Evolutionary conservation across 1,140 invertebrate genomes (phyloP).

Genomic region (Eueides isabella): DNA sequence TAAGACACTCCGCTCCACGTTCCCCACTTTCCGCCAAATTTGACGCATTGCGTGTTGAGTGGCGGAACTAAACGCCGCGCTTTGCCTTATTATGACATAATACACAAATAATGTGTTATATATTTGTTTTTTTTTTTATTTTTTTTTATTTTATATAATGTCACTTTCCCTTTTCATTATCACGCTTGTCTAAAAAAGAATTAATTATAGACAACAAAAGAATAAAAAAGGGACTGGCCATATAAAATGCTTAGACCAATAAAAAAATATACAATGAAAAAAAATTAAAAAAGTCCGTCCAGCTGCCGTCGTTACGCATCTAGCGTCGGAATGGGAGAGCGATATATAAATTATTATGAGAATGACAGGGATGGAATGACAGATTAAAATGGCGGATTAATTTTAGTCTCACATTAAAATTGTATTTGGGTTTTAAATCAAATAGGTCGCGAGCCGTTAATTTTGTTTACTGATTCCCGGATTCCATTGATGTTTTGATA

Average conservation of each 20-base stretch:
- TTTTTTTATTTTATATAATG: slow-evolving; percentile 3
- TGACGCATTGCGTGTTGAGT: no score
- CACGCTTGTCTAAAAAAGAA: slow-evolving; percentile 36
- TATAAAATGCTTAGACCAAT: slow-evolving; percentile 53
- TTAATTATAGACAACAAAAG: slow-evolving; percentile 53
- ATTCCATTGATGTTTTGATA: slow-evolving; percentile 31
- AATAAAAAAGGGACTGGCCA: slow-evolving; percentile 44
- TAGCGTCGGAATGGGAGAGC: slow-evolving; percentile 44
- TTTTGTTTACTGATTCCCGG: slow-evolving; percentile 66
- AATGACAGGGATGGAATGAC: slow-evolving; percentile 51
- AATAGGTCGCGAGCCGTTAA: slow-evolving; percentile 63
- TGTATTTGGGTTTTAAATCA: slow-evolving; percentile 64
- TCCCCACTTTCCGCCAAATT: no score
- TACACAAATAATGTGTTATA: no score
- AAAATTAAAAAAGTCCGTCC: slow-evolving; percentile 67
- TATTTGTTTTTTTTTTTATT: no score
- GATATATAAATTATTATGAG: slow-evolving; percentile 34
- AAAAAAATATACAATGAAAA: slow-evolving; percentile 66
- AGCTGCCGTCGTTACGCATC: slow-evolving; percentile 73
- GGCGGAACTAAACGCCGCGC: no score
- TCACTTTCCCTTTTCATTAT: not conserved
- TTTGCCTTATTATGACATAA: no score
- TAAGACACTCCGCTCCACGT: no score
- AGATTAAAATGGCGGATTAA: slow-evolving; percentile 72
- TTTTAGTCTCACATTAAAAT: slow-evolving; percentile 70